A percentile compares a stretch with the other conserved stretches of the same genome.
These are phyloP conservation scores for Syngnathus floridae DNA, from an alignment of 2,113 vertebrate genomes.

Conservation along the genomic window DNA sequence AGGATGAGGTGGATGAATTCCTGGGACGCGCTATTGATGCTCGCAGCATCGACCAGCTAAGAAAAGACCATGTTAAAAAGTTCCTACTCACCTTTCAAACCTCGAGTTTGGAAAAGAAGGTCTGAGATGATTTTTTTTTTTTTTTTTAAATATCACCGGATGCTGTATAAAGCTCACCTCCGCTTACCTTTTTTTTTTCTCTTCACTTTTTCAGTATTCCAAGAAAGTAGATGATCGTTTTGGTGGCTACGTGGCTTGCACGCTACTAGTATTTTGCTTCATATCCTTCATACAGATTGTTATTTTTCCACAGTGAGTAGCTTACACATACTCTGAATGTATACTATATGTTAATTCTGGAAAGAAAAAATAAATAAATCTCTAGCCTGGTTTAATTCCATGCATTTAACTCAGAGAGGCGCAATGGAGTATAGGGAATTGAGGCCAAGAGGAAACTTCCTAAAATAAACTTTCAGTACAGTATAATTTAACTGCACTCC, in stretches of 20 bases:
- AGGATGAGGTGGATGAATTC: conserved; percentile 94
- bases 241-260: conserved; percentile 87
- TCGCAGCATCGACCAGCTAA: conserved; percentile 91
- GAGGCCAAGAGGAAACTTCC: background rate
- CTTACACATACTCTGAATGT: conserved; percentile 2
- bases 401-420: background rate
- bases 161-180: background rate
- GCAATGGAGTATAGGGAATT: background rate
- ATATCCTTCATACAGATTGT: conserved; percentile 91
- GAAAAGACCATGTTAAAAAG: conserved; percentile 93
- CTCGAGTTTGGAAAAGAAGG: conserved; percentile 91
- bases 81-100: conserved; percentile 96
- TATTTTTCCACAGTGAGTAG: conserved; percentile 86
- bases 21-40: conserved; percentile 90
- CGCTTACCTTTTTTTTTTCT: background rate
- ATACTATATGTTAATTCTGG: background rate
- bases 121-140: conserved; percentile 23
- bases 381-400: background rate
- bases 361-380: background rate
- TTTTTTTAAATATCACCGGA: background rate
- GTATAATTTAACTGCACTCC: background rate
- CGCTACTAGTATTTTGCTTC: conserved; percentile 90
- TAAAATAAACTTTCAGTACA: background rate
- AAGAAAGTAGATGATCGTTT: conserved; percentile 92
- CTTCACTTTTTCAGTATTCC: conserved; percentile 75